Base-by-base conservation (phyloP, 2,797 vertebrate genomes). In the Synaphobranchus kaupii region DNA sequence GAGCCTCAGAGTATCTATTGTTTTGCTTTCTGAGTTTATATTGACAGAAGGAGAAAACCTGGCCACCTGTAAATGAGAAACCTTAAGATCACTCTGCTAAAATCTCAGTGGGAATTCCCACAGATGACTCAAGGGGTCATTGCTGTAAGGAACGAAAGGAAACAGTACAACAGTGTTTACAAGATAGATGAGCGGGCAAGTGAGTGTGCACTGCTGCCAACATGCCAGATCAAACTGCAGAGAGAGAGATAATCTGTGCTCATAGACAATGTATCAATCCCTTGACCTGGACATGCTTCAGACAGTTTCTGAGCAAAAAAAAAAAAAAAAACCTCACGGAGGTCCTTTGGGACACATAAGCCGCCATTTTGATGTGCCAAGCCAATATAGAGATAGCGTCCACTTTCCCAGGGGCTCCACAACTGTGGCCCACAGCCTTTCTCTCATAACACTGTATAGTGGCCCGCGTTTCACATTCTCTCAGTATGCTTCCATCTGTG, bases 401-500 rank as follows among this genome's bases (percentile, higher is more conserved):
- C 17, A 8, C 13, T 39, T 17, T 78, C 39, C 15, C 34, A 78
- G 39, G 31, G 73, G 39, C 39, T 22, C 17, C 73, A 47, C 73
- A 47, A 22, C 73, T 44, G 34, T 17, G 39, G 20, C 34, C 39
- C 73, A 78, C 73, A n/a, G 4, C 17, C 39, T 44, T 9, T 22
- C 73, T 44, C 73, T 83, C 84, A n/a, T 44, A 39, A 48, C 54
- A 58, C 82, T 58, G 17, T 31, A 39, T 13, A 44, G 8, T 47
- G 54, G 28, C 58, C 44, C 39, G 44, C 50, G 2, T 52, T 86
- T 31, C 44, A 66, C 80, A 87, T 90, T 76, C 82, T 78, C 52
- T 66, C 85, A 80, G 73, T 66, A 87, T 81, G 83, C 88, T 58
- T 63, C 60, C 25, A 73, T 48, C 68, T n/a, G 63, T 83, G 22